Evolutionary conservation across 2,113 vertebrate genomes (phyloP).

Genomic region (Phrynocephalus versicolor): DNA sequence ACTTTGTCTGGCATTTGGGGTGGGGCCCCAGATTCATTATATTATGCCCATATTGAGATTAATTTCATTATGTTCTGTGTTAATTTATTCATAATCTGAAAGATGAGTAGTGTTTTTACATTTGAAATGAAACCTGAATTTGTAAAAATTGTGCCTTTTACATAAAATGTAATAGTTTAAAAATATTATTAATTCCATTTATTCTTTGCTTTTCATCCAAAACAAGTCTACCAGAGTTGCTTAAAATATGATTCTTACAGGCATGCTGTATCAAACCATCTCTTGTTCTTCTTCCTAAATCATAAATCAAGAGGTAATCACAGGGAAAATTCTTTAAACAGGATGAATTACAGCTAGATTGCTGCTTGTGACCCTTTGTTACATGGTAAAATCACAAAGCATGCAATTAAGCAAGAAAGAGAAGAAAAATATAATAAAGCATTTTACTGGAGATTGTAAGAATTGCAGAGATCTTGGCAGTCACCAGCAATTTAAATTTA

Average conservation of each 20-base stretch:
- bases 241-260: background rate
- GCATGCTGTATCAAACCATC: background rate
- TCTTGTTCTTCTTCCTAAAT: background rate
- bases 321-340: background rate
- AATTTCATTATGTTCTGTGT: too few relatives aligned
- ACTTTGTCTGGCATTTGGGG: too few relatives aligned
- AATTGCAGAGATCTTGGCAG: background rate
- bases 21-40: too few relatives aligned
- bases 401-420: background rate
- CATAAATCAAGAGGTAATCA: background rate
- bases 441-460: background rate
- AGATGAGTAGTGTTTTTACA: too few relatives aligned
- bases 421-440: background rate
- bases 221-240: too few relatives aligned
- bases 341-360: background rate
- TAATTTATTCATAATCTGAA: too few relatives aligned
- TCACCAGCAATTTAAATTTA: constrained; percentile 5
- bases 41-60: too few relatives aligned
- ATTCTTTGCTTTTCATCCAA: too few relatives aligned
- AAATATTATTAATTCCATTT: too few relatives aligned
- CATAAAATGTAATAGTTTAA: too few relatives aligned
- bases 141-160: too few relatives aligned
- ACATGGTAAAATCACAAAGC: background rate
- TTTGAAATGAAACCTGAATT: too few relatives aligned
- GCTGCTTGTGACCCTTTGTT: background rate